Percentiles rank a stretch among this genome's conserved stretches.
Evolutionary conservation across 2,888 invertebrate species (phyloP).

Genomic region (Nipponacmea schrenckii): DNA sequence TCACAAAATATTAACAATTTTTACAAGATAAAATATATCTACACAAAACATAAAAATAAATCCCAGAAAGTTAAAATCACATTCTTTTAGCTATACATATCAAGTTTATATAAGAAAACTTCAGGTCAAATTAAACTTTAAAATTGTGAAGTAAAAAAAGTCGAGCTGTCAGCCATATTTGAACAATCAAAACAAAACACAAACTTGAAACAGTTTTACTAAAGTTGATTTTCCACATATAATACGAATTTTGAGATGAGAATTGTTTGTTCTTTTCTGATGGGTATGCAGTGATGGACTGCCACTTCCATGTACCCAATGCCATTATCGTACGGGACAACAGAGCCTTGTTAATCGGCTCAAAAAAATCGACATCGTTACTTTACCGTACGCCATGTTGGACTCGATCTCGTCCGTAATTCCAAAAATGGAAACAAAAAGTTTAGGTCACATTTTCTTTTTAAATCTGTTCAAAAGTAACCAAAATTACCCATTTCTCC

Average conservation of each 20-base stretch:
- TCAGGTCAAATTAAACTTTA: background rate
- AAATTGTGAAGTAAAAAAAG: background rate
- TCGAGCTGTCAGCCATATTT: slow-evolving; percentile 3
- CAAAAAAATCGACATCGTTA: slow-evolving; percentile 2
- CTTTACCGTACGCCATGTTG: slow-evolving; percentile 2
- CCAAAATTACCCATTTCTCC: no score
- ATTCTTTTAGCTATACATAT: no score
- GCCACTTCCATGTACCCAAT: background rate
- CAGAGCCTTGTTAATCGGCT: background rate
- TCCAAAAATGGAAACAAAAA: slow-evolving; percentile 8
- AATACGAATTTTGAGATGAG: background rate
- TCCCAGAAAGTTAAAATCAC: no score
- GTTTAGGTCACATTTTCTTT: background rate
- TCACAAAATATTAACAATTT: background rate
- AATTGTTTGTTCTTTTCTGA: background rate
- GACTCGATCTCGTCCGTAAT: background rate
- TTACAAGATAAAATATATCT: background rate
- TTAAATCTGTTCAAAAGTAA: no score
- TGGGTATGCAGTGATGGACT: background rate
- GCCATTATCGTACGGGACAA: background rate
- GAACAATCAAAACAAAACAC: slow-evolving; percentile 7
- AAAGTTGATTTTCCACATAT: background rate
- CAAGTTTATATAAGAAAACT: no score
- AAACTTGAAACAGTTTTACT: background rate
- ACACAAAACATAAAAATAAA: no score